phyloP scores from a whole-genome alignment of 2,797 vertebrate species.

The Fistularia tabacaria region DNA sequence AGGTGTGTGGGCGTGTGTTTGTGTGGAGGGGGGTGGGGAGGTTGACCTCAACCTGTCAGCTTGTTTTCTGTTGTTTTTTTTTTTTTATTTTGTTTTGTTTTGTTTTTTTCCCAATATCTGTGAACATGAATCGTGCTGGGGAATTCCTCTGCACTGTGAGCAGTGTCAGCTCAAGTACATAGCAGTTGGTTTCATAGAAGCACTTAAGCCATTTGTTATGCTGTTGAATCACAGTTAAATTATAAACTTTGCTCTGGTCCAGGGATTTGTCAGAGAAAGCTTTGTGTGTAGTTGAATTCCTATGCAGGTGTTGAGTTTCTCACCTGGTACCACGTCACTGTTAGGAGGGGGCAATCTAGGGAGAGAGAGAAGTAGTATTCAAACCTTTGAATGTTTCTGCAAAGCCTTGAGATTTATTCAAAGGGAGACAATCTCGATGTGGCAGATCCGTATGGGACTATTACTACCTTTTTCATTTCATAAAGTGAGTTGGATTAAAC shows the following conservation, averaged over 20 bases:
- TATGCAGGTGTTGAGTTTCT: slow-evolving; percentile 58
- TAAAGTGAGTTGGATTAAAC: slow-evolving; percentile 32
- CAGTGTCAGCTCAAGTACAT: slow-evolving; percentile 35
- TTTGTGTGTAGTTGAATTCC: slow-evolving; percentile 57
- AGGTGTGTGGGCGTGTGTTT: no score
- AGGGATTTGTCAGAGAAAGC: slow-evolving; percentile 37
- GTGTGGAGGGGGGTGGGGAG: no score
- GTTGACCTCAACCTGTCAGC: no score
- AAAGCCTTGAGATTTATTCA: slow-evolving; percentile 49
- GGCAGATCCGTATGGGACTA: slow-evolving; percentile 62
- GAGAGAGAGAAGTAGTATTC: slow-evolving; percentile 24
- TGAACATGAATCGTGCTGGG: slow-evolving; percentile 52
- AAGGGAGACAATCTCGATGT: slow-evolving; percentile 52
- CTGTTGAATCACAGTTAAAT: slow-evolving; percentile 51
- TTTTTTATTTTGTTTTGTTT: slow-evolving; percentile 14
- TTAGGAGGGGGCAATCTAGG: slow-evolving; percentile 37
- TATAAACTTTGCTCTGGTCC: slow-evolving; percentile 53
- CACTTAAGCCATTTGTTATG: slow-evolving; percentile 67
- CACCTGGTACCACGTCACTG: slow-evolving; percentile 59
- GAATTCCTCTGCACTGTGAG: slow-evolving; percentile 57
- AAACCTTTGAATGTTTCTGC: slow-evolving; percentile 48
- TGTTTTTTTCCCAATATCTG: slow-evolving; percentile 25
- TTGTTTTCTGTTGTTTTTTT: slow-evolving; percentile 5
- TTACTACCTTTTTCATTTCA: slow-evolving; percentile 33
- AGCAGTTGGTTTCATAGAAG: slow-evolving; percentile 48